These are phyloP conservation scores for Lysiphlebus fabarum DNA, from an alignment of 1,140 invertebrate genomes.

Conservation along the genomic window DNA sequence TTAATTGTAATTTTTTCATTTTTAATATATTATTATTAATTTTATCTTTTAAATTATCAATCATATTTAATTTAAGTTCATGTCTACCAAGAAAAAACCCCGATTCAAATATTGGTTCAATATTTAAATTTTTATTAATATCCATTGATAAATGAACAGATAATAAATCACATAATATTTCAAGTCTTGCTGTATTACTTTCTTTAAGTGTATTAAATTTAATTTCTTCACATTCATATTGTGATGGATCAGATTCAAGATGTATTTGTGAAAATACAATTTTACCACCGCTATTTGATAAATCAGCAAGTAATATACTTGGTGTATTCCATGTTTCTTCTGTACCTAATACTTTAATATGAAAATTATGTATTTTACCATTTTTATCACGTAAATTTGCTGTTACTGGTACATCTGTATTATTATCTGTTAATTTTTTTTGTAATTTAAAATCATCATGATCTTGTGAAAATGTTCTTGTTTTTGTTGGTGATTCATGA, in stretches of 20 bases:
- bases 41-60: slow-evolving; percentile 57
- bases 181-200: slow-evolving; percentile 66
- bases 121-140: slow-evolving; percentile 50
- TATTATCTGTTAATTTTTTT: slow-evolving; percentile 46
- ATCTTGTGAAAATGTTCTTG: slow-evolving; percentile 69
- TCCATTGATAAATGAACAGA: slow-evolving; percentile 67
- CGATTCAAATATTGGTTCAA: slow-evolving; percentile 56
- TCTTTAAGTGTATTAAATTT: slow-evolving; percentile 61
- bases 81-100: slow-evolving; percentile 76
- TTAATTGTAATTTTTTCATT: slow-evolving; percentile 58
- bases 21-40: slow-evolving; percentile 59
- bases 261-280: slow-evolving; percentile 77
- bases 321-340: slow-evolving; percentile 85
- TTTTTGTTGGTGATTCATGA: slow-evolving; percentile 75
- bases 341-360: slow-evolving; percentile 72
- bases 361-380: slow-evolving; percentile 66
- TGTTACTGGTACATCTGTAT: slow-evolving; percentile 42
- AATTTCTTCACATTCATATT: slow-evolving; percentile 61
- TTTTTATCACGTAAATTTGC: slow-evolving; percentile 63
- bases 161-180: slow-evolving; percentile 75
- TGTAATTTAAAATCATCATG: slow-evolving; percentile 54
- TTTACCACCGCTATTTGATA: slow-evolving; percentile 62
- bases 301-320: slow-evolving; percentile 70
- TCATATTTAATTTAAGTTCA: slow-evolving; percentile 65
- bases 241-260: slow-evolving; percentile 58